Base-by-base conservation (phyloP, 2,888 invertebrate species). In the Protodeltote pygarga region DNA sequence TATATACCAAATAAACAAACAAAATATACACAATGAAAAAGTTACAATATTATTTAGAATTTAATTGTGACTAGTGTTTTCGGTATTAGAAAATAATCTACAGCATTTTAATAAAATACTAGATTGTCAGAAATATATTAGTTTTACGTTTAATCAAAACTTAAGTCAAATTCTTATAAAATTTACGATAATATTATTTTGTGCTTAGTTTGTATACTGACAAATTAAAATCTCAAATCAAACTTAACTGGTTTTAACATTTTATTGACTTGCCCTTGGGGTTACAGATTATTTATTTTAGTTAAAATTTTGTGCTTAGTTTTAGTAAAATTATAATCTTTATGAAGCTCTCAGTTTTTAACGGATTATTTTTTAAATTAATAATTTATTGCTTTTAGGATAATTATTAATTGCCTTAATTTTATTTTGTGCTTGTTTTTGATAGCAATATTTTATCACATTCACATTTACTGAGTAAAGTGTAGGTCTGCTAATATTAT, bases 1-100 rank as follows among this genome's bases (percentile, higher is more conserved):
- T n/a, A n/a, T n/a, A n/a, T n/a, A n/a, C n/a, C n/a, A n/a, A n/a
- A n/a, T n/a, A n/a, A n/a, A n/a, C n/a, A n/a, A n/a, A n/a, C n/a
- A n/a, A n/a, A n/a, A n/a, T 13, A 8, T 60, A 34, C 38, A n/a
- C 3, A 31, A 34, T 31, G 4, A n/a, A 23, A 34, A 52, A 20
- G 34, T n/a, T 23, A 2, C 13, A 44, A 34, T 33, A 20, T 23
- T 40, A 58, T 24, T 50, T 20, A 5, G 5, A 11, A 11, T 37
- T 32, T 15, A 19, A 24, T 29, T 6, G 17, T 42, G 5, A 13
- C 2, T 10, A 11, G 4, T 33, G n/a, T 28, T 35, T 49, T 58
- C n/a, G n/a, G n/a, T n/a, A n/a, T n/a, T n/a, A n/a, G n/a, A n/a
- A n/a, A n/a, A n/a, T n/a, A n/a, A n/a, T n/a, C n/a, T n/a, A n/a